A percentile compares a stretch with the other conserved stretches of the same genome.
Evolutionary conservation across 2,888 invertebrate genomes (phyloP).

Genomic region (Drosophila anomalata): DNA sequence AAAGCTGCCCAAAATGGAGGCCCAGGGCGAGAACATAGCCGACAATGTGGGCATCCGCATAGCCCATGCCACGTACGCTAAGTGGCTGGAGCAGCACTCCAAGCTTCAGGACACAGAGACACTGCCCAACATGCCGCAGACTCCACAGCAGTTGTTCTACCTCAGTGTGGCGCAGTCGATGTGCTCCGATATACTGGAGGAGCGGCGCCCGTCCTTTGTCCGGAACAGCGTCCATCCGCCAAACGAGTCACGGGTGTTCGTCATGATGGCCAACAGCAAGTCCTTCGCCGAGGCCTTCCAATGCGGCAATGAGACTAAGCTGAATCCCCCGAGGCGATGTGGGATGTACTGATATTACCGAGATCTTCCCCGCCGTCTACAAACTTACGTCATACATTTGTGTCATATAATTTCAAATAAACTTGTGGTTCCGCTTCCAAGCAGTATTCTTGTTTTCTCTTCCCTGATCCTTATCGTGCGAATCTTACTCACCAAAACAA

Average conservation of each 20-base stretch:
- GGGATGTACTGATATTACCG: background rate
- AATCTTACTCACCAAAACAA: constrained; percentile 90
- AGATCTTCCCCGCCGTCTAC: constrained; percentile 6
- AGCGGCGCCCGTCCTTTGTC: too few species aligned
- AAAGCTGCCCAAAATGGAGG: constrained; percentile 43
- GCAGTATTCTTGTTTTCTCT: constrained; percentile 3
- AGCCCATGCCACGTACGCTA: constrained; percentile 74
- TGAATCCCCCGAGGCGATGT: too few species aligned
- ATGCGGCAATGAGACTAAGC: constrained; percentile 63
- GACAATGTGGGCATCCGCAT: constrained; percentile 81
- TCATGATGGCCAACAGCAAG: constrained; percentile 71
- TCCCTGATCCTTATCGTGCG: constrained; percentile 11
- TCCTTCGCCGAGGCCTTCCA: constrained; percentile 73
- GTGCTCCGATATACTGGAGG: constrained; percentile 66
- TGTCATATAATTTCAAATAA: background rate
- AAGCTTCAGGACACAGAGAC: constrained; percentile 48
- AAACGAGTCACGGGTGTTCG: constrained; percentile 53
- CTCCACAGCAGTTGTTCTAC: constrained; percentile 79
- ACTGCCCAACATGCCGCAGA: constrained; percentile 68
- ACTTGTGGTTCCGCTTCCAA: constrained; percentile 34
- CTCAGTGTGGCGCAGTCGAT: constrained; percentile 76
- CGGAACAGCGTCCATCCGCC: too few species aligned
- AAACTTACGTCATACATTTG: too few species aligned
- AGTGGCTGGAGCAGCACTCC: constrained; percentile 60
- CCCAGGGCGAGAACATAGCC: constrained; percentile 78